Conservation (phyloP, 1,140 invertebrate genomes). For the Callitettix versicolor region DNA sequence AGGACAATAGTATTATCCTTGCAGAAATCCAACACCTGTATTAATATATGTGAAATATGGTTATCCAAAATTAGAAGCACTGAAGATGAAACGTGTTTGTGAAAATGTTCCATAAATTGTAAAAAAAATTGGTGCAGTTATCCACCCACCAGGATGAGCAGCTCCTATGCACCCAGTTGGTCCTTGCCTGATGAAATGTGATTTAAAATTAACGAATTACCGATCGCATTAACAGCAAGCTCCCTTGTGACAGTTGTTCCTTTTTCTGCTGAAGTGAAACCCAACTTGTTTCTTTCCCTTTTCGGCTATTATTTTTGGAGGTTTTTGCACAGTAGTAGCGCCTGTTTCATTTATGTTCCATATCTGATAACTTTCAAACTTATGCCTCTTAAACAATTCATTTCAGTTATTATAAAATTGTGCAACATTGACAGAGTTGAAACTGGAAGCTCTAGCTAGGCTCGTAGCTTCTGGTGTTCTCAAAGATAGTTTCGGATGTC, state of each 20-base stretch:
- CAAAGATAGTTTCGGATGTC: conserved; percentile 30
- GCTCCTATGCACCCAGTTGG: conserved; percentile 29
- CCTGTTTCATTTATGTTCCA: conserved; percentile 37
- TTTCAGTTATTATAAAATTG: conserved; percentile 29
- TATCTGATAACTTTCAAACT: conserved; percentile 26
- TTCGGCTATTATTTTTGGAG: conserved; percentile 30
- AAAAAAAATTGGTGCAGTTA: conserved; percentile 25
- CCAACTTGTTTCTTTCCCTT: conserved; percentile 30
- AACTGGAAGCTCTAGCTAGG: conserved; percentile 28
- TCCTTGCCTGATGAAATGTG: conserved; percentile 36
- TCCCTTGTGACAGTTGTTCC: conserved; percentile 33
- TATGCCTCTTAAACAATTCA: conserved; percentile 25
- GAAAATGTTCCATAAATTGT: conserved; percentile 23
- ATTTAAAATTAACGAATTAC: conserved; percentile 27
- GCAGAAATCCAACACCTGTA: no score
- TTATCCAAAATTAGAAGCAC: conserved; percentile 22
- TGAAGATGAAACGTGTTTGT: neutral
- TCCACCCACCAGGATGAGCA: conserved; percentile 32
- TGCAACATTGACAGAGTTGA: conserved; percentile 30
- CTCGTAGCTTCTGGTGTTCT: conserved; percentile 32
- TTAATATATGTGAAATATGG: no score
- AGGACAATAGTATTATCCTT: conserved; percentile 24
- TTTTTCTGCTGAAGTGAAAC: conserved; percentile 34
- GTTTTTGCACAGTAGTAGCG: conserved; percentile 35
- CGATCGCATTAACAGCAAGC: conserved; percentile 26